Percentiles rank a stretch among this genome's conserved stretches.
phyloP scores from a whole-genome alignment of 2,113 vertebrate genomes.

The Corapipo altera region DNA sequence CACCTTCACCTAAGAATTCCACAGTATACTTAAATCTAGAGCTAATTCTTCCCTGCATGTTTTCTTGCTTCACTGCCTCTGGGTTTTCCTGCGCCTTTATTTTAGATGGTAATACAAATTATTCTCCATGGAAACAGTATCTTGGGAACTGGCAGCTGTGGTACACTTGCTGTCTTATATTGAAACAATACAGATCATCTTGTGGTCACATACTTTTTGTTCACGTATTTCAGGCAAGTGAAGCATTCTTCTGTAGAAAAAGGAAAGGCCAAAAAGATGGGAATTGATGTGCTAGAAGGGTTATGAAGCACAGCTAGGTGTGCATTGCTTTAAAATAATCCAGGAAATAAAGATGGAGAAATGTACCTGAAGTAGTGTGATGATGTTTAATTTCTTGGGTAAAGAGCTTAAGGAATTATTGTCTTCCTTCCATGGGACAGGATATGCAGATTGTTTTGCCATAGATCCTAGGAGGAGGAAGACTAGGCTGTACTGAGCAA shows the following conservation, averaged over 20 bases:
- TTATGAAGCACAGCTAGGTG: neutral
- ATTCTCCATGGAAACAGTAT: constrained; percentile 29
- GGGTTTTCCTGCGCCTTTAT: neutral
- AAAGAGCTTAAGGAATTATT: neutral
- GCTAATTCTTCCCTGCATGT: neutral
- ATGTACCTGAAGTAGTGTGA: neutral
- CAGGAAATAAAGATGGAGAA: neutral
- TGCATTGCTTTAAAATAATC: neutral
- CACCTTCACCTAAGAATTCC: neutral
- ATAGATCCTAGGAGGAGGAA: neutral
- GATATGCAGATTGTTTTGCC: neutral
- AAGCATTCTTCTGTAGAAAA: neutral
- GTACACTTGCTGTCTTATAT: neutral
- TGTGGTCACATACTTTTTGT: neutral
- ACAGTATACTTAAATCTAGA: neutral
- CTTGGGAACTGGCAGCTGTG: neutral
- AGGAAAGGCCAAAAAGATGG: neutral
- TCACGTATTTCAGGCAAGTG: neutral
- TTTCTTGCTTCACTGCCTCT: neutral
- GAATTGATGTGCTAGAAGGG: neutral
- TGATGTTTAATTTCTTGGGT: neutral
- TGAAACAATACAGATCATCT: neutral
- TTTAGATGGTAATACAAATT: neutral
- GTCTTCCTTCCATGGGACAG: neutral
- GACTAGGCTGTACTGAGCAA: neutral